These are phyloP conservation scores for Sitobion miscanthi DNA, from an alignment of 1,140 invertebrate species.

Conservation along the genomic window DNA sequence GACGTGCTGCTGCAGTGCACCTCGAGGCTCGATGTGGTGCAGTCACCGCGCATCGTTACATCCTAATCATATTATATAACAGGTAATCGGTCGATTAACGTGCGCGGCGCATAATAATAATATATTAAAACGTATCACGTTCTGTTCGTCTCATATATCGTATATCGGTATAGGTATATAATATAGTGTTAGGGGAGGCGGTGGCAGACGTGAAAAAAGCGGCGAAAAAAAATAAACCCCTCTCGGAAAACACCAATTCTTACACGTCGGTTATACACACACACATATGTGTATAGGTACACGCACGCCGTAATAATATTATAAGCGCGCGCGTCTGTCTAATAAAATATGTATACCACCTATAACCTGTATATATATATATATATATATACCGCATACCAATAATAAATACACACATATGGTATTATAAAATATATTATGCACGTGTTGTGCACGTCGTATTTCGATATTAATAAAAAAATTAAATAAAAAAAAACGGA, in stretches of 20 bases:
- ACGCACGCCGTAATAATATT: neutral
- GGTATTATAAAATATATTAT: neutral
- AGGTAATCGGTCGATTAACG: neutral
- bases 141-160: neutral
- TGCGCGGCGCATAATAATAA: neutral
- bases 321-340: neutral
- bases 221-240: neutral
- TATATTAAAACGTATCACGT: constrained; percentile 1
- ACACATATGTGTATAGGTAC: neutral
- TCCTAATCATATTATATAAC: neutral
- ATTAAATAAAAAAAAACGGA: too few species aligned
- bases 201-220: neutral
- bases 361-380: neutral
- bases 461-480: neutral
- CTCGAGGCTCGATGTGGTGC: neutral
- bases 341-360: neutral
- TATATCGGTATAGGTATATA: neutral
- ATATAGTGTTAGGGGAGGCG: neutral
- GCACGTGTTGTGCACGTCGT: neutral
- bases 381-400: too few species aligned
- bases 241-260: neutral
- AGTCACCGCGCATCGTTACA: neutral
- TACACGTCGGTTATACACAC: neutral
- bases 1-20: too few species aligned
- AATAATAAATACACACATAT: neutral